Conservation (phyloP, 1,140 invertebrate species). For the Papilio aristodemus region DNA sequence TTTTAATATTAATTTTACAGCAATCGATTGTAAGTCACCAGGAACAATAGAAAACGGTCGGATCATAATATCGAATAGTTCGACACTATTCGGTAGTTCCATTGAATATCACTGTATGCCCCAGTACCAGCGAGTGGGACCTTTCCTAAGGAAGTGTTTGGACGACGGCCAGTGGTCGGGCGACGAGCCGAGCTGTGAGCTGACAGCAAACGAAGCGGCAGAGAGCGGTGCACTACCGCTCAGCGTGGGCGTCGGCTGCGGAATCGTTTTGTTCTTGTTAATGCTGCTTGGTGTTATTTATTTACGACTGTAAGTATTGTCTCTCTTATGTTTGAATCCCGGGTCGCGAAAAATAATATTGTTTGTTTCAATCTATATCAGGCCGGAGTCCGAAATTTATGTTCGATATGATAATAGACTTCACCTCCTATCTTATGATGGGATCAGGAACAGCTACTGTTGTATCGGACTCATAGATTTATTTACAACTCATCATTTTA, state of each 20-base stretch:
- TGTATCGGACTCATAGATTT: no score
- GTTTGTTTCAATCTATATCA: background rate
- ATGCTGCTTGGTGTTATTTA: conserved; percentile 89
- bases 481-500: no score
- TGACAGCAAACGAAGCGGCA: conserved; percentile 83
- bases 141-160: conserved; percentile 90
- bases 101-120: conserved; percentile 94
- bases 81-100: conserved; percentile 89
- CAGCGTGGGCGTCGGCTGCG: conserved; percentile 89
- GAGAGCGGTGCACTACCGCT: conserved; percentile 86
- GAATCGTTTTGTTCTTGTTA: conserved; percentile 87
- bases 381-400: no score
- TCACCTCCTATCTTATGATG: no score
- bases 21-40: conserved; percentile 91
- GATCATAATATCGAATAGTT: conserved; percentile 91
- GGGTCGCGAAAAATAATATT: no score
- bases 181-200: conserved; percentile 88
- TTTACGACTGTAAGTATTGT: conserved; percentile 85
- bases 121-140: conserved; percentile 89
- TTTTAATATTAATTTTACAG: conserved; percentile 72
- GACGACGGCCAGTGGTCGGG: conserved; percentile 92
- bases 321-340: no score
- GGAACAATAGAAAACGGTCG: conserved; percentile 90
- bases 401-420: no score
- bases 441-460: no score